Evolutionary conservation across 1,140 invertebrate species (phyloP).

Genomic region (Drosophila teissieri): DNA sequence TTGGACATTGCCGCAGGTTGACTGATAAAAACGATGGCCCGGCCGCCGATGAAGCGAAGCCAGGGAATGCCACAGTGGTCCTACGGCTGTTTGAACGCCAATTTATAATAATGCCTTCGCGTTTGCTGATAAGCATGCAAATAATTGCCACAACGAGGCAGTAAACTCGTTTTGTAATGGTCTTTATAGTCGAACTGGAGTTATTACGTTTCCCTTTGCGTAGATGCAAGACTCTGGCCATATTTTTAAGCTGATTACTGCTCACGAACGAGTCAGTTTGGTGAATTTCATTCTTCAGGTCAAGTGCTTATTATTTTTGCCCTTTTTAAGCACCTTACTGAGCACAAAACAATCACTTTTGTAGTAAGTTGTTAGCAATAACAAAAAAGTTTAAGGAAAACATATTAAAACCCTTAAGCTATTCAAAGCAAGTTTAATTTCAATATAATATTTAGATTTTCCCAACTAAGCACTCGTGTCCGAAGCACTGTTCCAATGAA

Average conservation of each 20-base stretch:
- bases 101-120: slow-evolving; percentile 26
- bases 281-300: background rate
- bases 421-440: no score
- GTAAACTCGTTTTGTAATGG: background rate
- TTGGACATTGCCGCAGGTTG: slow-evolving; percentile 54
- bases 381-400: no score
- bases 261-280: background rate
- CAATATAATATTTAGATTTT: no score
- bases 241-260: background rate
- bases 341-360: background rate
- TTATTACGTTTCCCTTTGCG: background rate
- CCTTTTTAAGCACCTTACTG: background rate
- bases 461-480: no score
- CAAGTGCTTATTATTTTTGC: no score
- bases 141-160: slow-evolving; percentile 14
- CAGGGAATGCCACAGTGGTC: slow-evolving; percentile 25
- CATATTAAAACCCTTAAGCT: no score
- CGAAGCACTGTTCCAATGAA: slow-evolving; percentile 23
- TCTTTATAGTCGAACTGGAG: background rate
- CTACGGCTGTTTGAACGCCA: slow-evolving; percentile 24
- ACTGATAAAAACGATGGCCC: slow-evolving; percentile 73
- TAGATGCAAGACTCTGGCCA: background rate
- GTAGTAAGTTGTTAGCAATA: no score
- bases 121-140: slow-evolving; percentile 21
- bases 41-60: slow-evolving; percentile 20